Percentiles rank a stretch among this genome's conserved stretches.
Evolutionary conservation across 2,888 invertebrate species (phyloP).

Genomic region (Cephus runcator): DNA sequence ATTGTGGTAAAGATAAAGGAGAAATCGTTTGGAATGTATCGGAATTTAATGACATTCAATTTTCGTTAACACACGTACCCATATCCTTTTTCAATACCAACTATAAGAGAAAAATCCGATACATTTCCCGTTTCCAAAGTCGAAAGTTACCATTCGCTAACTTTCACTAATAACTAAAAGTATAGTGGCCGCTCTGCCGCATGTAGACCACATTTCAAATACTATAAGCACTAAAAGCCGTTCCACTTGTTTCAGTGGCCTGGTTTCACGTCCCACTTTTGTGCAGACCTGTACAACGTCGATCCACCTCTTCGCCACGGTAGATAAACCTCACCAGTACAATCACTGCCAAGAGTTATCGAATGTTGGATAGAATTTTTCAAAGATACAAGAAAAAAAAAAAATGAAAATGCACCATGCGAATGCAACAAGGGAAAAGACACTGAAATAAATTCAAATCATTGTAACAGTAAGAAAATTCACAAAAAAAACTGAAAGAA

Average conservation of each 20-base stretch:
- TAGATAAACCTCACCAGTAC: slow-evolving; percentile 26
- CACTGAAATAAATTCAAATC: too few species aligned
- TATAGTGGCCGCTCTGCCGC: slow-evolving; percentile 17
- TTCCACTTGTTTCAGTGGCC: slow-evolving; percentile 66
- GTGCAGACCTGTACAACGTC: slow-evolving; percentile 40
- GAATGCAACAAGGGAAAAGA: too few species aligned
- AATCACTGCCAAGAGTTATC: background rate
- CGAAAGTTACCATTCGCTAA: slow-evolving; percentile 54
- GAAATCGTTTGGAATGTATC: background rate
- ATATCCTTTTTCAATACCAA: background rate
- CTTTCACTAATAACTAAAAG: slow-evolving; percentile 59
- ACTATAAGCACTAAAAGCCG: slow-evolving; percentile 53
- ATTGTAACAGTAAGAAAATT: too few species aligned
- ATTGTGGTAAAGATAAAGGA: background rate
- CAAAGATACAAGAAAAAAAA: background rate
- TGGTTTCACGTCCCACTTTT: slow-evolving; percentile 64
- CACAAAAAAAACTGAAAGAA: too few species aligned
- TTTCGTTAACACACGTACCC: background rate
- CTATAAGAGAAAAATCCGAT: background rate
- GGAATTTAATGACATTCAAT: background rate
- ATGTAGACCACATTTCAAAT: slow-evolving; percentile 18
- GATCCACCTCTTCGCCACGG: slow-evolving; percentile 39
- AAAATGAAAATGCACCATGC: background rate
- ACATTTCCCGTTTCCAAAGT: slow-evolving; percentile 40
- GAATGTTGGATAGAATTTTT: background rate